Evolutionary conservation across 2,888 invertebrate genomes (phyloP), one percentile per base, ranked within the genome.

Genomic region (Thymelicus acteon): DNA sequence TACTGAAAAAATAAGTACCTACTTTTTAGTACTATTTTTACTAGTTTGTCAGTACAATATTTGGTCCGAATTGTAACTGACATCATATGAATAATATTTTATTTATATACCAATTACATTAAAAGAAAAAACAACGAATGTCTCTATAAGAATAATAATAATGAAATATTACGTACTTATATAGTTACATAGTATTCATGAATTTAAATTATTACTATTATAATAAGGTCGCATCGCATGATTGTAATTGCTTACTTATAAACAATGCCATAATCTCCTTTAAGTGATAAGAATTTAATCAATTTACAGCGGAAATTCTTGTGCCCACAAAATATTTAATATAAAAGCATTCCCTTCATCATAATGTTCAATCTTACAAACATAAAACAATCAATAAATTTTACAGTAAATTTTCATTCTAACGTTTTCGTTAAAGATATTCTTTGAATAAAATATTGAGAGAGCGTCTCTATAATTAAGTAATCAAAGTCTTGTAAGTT

Each of bases 291-390:
- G 61, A 61, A 61, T 61, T 61, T 61, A 61, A 61, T 61, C 61
- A 61, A 47, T 12, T 48, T 31, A 31, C 48, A 62, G 7, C 62
- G 48, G 48, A 62, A 31, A 62, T 62, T 62, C 62, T 62, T 48
- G n/a, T 31, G 19, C 37, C 31, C n/a, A 31, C 62, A 62, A 62
- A 62, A 48, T 48, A 13, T 62, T 62, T 48, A 57, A 57, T 54
- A 61, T 62, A n/a, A 31, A 48, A 48, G 48, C 62, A 62, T 62
- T 62, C 62, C 31, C 47, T 62, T 31, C 47, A n/a, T 31, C 12
- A 37, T 48, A 62, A 62, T 62, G n/a, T 37, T 48, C 37, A 62
- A 37, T 62, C 62, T 48, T 13, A 47, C 19, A 19, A 47, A 8
- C 10, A n/a, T 31, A 13, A n/a, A 12, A 62, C 31, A 37, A 57